phyloP scores from a whole-genome alignment of 2,888 invertebrate species.

The Stenodera caucasica region DNA sequence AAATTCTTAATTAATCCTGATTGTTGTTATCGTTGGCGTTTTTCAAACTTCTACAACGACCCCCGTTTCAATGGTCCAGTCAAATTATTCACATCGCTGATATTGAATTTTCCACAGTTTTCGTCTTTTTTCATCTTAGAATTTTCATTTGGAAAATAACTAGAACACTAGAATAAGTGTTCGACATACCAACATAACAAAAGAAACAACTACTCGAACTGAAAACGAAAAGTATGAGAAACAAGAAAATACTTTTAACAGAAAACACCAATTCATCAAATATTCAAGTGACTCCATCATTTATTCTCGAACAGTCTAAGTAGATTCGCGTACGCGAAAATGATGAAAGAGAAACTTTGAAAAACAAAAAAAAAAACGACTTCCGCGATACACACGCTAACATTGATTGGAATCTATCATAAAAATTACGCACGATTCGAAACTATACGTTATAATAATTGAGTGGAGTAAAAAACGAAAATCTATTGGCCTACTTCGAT shows the following conservation, averaged over 20 bases:
- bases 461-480: not conserved
- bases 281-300: conserved; percentile 27
- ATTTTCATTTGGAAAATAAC: no score
- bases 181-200: not conserved
- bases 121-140: no score
- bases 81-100: no score
- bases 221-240: conserved; percentile 9
- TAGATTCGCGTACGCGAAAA: conserved; percentile 10
- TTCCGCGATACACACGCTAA: not conserved
- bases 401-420: no score
- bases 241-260: conserved; percentile 28
- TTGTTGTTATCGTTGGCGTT: not conserved
- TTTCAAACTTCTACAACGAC: no score
- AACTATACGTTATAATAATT: no score
- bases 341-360: conserved; percentile 18
- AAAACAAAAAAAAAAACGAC: not conserved
- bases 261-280: conserved; percentile 29
- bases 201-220: not conserved
- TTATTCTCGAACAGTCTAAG: conserved; percentile 24
- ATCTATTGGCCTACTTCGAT: not conserved
- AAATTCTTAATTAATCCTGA: not conserved
- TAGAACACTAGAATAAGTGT: no score
- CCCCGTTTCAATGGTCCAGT: no score
- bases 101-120: no score
- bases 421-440: no score